These are phyloP conservation scores for Charadrius vociferus DNA, from an alignment of 2,113 vertebrate genomes.

Conservation along the genomic window DNA sequence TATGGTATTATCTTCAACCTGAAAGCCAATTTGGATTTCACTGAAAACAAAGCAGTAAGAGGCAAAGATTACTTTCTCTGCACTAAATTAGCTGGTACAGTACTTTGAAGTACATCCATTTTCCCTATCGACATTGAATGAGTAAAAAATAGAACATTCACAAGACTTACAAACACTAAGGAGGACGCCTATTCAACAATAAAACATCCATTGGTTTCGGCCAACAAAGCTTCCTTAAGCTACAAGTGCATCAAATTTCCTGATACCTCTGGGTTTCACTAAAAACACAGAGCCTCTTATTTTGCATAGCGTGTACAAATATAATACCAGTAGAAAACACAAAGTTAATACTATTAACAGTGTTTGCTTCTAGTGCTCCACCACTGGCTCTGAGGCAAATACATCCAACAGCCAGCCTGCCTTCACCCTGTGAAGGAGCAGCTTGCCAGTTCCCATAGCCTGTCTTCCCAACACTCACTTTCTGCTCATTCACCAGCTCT, in stretches of 20 bases:
- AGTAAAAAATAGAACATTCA: neutral
- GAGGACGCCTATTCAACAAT: neutral
- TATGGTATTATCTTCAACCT: neutral
- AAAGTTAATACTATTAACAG: neutral
- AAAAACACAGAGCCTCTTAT: neutral
- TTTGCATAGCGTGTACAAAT: neutral
- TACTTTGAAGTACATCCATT: neutral
- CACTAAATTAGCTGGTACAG: neutral
- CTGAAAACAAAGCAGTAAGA: neutral
- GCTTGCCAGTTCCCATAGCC: neutral
- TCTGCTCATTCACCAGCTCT: neutral
- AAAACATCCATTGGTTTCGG: neutral
- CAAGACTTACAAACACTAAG: neutral
- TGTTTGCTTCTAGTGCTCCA: neutral
- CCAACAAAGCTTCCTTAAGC: neutral
- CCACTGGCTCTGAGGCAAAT: neutral
- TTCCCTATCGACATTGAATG: neutral
- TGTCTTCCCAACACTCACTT: neutral
- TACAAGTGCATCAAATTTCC: neutral
- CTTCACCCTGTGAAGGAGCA: neutral
- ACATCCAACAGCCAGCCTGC: neutral
- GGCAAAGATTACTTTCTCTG: neutral
- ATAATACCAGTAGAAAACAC: neutral
- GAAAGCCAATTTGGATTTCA: neutral
- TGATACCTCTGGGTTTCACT: neutral